Conservation (phyloP, 1,140 invertebrate genomes). For the Drosophila athabasca region DNA sequence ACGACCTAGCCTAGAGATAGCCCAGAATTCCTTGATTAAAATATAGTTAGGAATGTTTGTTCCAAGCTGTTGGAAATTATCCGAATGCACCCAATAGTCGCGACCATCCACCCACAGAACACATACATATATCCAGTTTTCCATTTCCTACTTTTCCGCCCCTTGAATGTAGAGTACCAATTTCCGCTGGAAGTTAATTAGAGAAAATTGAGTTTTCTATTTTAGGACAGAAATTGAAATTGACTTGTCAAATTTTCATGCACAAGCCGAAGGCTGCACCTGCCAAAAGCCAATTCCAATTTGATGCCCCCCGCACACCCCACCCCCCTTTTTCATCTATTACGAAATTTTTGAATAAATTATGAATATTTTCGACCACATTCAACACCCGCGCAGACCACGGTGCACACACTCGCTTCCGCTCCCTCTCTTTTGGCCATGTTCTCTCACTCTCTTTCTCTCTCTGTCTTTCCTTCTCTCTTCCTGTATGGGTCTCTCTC, state of each 20-base stretch:
- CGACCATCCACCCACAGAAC: not conserved
- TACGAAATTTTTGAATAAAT: constrained; percentile 56
- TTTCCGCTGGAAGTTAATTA: constrained; percentile 28
- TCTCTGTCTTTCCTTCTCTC: constrained; percentile 10
- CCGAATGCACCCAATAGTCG: not conserved
- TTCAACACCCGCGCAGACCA: constrained; percentile 54
- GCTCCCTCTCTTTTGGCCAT: constrained; percentile 1
- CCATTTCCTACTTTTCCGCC: not conserved
- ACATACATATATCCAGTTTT: not conserved
- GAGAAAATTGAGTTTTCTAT: constrained; percentile 21
- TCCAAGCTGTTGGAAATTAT: no score
- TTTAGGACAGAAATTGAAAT: constrained; percentile 47
- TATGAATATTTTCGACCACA: constrained; percentile 48
- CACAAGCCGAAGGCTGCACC: constrained; percentile 2
- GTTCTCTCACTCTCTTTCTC: constrained; percentile 11
- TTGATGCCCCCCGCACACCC: not conserved
- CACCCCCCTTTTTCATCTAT: not conserved
- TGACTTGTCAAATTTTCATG: constrained; percentile 46
- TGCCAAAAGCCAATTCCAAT: not conserved
- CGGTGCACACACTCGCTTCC: constrained; percentile 23
- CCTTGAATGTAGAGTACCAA: constrained; percentile 12
- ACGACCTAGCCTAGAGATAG: not conserved
- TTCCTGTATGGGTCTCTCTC: constrained; percentile 11
- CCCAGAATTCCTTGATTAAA: constrained; percentile 2
- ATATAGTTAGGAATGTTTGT: not conserved